Percentiles rank a stretch among this genome's conserved stretches.
These are phyloP conservation scores for Neelides folsomi DNA, from an alignment of 2,888 invertebrate species.

Conservation along the genomic window DNA sequence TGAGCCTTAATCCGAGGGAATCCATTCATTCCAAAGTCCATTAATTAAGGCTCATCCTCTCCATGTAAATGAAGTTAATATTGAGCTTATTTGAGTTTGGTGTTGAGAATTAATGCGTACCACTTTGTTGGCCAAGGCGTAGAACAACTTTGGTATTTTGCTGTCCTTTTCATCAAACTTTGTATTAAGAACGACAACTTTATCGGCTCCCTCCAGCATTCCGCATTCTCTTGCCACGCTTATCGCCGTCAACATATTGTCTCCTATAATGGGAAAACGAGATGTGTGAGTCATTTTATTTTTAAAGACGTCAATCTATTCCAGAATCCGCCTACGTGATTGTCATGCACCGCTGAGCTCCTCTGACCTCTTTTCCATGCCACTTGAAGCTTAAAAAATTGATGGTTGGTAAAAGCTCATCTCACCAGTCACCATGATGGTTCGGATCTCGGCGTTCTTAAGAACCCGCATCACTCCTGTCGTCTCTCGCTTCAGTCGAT, in stretches of 20 bases:
- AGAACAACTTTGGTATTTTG: slow-evolving; percentile 18
- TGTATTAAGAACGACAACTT: slow-evolving; percentile 45
- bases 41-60: no score
- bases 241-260: slow-evolving; percentile 68
- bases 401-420: slow-evolving; percentile 4
- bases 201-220: slow-evolving; percentile 51
- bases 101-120: slow-evolving; percentile 13
- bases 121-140: slow-evolving; percentile 23
- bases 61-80: no score
- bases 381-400: neutral
- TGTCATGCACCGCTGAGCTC: no score
- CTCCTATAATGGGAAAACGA: slow-evolving; percentile 38
- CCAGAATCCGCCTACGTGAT: no score
- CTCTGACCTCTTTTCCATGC: neutral
- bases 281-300: neutral
- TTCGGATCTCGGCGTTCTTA: slow-evolving; percentile 70
- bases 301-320: no score
- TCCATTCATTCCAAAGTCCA: no score
- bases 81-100: neutral
- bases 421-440: slow-evolving; percentile 91
- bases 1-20: no score
- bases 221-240: slow-evolving; percentile 86
- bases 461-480: slow-evolving; percentile 64
- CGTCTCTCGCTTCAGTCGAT: slow-evolving; percentile 79
- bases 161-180: slow-evolving; percentile 23